Evolutionary conservation across 2,797 vertebrate species (phyloP).

Genomic region (Enteromius viviparus): DNA sequence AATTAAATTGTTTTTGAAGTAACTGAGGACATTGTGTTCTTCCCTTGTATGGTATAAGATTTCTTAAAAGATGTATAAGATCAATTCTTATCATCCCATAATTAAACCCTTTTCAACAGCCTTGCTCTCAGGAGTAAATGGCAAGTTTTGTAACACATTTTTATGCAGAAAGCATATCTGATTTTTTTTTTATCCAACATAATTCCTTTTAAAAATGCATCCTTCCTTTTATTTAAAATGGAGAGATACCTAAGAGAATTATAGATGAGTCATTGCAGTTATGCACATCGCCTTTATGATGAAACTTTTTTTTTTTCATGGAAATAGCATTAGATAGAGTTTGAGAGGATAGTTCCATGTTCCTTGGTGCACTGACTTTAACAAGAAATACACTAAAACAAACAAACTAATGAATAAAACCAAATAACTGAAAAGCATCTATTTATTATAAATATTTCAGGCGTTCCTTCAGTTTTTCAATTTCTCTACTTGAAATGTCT

Average conservation of each 20-base stretch:
- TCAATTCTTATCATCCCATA: slow-evolving; percentile 42
- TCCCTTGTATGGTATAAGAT: slow-evolving; percentile 17
- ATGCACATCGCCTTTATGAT: neutral
- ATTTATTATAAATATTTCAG: neutral
- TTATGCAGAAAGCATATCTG: neutral
- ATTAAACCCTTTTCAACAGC: slow-evolving; percentile 35
- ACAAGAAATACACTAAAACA: neutral
- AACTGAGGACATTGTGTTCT: neutral
- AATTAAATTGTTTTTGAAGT: slow-evolving; percentile 48
- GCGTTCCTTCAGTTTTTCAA: neutral
- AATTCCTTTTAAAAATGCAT: neutral
- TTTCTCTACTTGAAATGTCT: neutral
- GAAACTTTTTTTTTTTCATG: neutral
- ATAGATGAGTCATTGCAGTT: neutral
- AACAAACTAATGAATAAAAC: neutral
- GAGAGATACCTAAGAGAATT: neutral
- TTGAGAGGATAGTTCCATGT: neutral
- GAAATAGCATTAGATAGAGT: neutral
- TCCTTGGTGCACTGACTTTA: neutral
- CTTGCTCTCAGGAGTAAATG: slow-evolving; percentile 27
- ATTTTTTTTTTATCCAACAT: neutral
- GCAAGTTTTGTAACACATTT: neutral
- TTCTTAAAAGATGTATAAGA: slow-evolving; percentile 25
- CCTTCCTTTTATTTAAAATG: neutral
- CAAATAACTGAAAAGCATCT: neutral